A percentile compares a stretch with the other conserved stretches of the same genome.
phyloP scores from a whole-genome alignment of 2,113 vertebrate genomes.

The Rhinolophus ferrumequinum region DNA sequence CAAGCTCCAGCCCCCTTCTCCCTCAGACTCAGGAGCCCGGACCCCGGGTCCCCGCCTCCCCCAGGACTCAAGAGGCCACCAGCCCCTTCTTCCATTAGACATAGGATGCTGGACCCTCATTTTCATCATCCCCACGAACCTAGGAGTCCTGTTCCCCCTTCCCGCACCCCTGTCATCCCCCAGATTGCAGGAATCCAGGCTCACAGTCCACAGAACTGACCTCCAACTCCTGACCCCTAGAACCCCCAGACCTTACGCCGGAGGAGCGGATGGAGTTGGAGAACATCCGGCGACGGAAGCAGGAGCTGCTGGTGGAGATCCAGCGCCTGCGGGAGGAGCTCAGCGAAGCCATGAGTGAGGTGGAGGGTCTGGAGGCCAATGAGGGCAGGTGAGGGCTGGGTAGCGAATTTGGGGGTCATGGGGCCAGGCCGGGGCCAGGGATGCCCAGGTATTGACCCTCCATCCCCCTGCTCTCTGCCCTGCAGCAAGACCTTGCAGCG shows the following conservation, averaged over 20 bases:
- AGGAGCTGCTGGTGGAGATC: slow-evolving; percentile 93
- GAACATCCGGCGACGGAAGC: slow-evolving; percentile 94
- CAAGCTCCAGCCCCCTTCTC: not conserved
- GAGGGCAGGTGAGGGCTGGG: slow-evolving; percentile 91
- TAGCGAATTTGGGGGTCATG: not conserved
- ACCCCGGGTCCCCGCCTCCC: not conserved
- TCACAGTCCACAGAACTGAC: not conserved
- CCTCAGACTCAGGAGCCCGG: not conserved
- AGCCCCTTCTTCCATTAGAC: not conserved
- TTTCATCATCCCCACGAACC: not conserved
- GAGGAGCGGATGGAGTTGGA: slow-evolving; percentile 95
- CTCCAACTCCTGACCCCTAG: slow-evolving; percentile 70
- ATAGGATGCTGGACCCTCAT: not conserved
- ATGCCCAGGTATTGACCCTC: not conserved
- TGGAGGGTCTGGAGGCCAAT: slow-evolving; percentile 93
- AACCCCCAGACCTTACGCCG: slow-evolving; percentile 93
- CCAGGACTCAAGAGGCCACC: not conserved
- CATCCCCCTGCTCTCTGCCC: not conserved
- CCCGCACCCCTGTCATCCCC: not conserved
- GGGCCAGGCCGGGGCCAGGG: not conserved
- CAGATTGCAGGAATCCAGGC: not conserved
- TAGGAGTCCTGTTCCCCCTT: not conserved
- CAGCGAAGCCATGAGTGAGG: slow-evolving; percentile 93
- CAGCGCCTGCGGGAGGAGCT: slow-evolving; percentile 93
- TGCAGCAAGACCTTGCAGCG: slow-evolving; percentile 94